Evolutionary conservation across 1,140 invertebrate genomes (phyloP).

Genomic region (Anastrepha obliqua): DNA sequence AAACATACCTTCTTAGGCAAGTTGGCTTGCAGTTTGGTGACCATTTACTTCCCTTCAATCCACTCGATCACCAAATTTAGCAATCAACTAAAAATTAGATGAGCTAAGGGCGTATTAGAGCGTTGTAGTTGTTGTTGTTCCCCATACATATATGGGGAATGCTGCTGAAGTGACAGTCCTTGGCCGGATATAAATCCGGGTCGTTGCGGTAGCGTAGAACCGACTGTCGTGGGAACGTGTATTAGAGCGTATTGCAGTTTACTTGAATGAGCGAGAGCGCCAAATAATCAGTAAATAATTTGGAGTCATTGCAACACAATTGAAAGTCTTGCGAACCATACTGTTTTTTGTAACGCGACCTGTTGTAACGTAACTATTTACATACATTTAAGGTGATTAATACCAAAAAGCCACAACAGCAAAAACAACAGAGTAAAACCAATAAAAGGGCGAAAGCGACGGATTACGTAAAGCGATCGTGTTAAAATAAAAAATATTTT

Average conservation of each 20-base stretch:
- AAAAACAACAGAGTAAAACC: background rate
- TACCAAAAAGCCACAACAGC: background rate
- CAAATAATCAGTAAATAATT: constrained; percentile 15
- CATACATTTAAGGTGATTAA: background rate
- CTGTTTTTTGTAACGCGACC: background rate
- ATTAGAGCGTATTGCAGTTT: background rate
- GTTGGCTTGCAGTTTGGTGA: background rate
- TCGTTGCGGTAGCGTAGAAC: no score
- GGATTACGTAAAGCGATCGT: constrained; percentile 23
- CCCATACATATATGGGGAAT: no score
- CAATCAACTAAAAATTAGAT: background rate
- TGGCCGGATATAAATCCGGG: no score
- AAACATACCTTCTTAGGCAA: background rate
- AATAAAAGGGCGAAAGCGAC: background rate
- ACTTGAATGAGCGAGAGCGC: background rate
- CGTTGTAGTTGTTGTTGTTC: no score
- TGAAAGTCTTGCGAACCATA: constrained; percentile 5
- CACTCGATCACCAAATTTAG: background rate
- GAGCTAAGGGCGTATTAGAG: no score
- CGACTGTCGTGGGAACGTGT: no score
- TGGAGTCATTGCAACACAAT: constrained; percentile 19
- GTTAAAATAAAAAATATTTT: background rate
- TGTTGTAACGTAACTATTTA: background rate
- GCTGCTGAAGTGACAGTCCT: no score
- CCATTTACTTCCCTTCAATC: background rate